Evolutionary conservation across 1,140 invertebrate species (phyloP).

Genomic region (Eciton burchellii): DNA sequence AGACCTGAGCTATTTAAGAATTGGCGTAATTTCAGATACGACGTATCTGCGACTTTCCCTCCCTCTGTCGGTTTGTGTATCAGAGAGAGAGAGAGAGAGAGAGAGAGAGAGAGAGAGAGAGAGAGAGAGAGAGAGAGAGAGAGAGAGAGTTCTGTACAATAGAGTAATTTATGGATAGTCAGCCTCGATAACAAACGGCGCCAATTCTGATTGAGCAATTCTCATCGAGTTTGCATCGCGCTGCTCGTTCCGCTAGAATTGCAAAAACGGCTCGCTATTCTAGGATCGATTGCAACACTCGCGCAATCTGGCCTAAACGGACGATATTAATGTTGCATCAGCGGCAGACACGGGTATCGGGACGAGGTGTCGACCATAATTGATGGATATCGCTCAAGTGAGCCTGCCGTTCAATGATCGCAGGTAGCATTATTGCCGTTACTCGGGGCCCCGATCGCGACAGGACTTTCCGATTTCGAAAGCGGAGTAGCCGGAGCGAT

Average conservation of each 20-base stretch:
- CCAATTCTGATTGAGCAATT: conserved; percentile 40
- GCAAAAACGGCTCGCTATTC: conserved; percentile 15
- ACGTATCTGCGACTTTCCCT: neutral
- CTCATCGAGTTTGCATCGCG: neutral
- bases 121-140: no score
- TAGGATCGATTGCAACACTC: conserved; percentile 37
- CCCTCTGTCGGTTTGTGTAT: no score
- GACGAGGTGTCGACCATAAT: conserved; percentile 22
- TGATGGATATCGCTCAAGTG: conserved; percentile 1
- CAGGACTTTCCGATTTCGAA: neutral
- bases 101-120: no score
- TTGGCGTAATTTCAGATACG: no score
- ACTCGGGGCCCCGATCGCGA: neutral
- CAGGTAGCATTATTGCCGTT: neutral
- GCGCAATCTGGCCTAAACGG: conserved; percentile 18
- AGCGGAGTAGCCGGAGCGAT: neutral
- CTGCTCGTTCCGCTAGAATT: no score
- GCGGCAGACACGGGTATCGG: neutral
- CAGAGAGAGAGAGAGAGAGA: no score
- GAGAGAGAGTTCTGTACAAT: no score
- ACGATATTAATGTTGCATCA: conserved; percentile 47
- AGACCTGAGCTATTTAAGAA: no score
- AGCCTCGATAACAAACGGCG: neutral
- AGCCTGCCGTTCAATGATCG: conserved; percentile 12
- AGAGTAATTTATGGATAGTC: neutral